A percentile compares a stretch with the other conserved stretches of the same genome.
Conservation (phyloP, 2,888 invertebrate genomes). For the Oscheius sp. region DNA sequence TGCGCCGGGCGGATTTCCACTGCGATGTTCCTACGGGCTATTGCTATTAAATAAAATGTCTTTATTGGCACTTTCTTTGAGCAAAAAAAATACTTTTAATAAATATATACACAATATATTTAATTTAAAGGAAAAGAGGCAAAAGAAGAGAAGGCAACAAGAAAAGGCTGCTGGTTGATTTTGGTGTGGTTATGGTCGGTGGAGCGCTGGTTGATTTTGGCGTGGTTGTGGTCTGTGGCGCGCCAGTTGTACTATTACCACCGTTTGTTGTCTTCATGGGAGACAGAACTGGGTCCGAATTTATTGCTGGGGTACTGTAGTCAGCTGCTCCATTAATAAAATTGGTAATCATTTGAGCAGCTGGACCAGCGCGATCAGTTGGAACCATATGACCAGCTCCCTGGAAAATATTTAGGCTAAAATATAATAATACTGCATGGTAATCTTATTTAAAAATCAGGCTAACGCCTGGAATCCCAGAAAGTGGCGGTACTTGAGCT, state of each 20-base stretch:
- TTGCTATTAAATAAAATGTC: neutral
- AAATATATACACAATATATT: neutral
- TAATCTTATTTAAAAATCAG: no score
- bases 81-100: neutral
- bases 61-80: no score
- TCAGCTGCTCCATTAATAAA: neutral
- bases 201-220: neutral
- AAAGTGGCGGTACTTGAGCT: no score
- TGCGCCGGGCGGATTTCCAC: conserved; percentile 4
- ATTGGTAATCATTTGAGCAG: conserved; percentile 38
- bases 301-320: conserved; percentile 14
- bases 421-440: no score
- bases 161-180: neutral
- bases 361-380: conserved; percentile 48
- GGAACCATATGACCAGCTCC: conserved; percentile 60
- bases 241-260: neutral
- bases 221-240: neutral
- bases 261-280: neutral
- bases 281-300: conserved; percentile 11
- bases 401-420: neutral
- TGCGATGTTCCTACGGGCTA: conserved; percentile 15
- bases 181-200: neutral
- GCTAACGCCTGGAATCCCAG: no score
- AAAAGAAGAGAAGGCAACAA: neutral
- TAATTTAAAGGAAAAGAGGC: neutral